Base-by-base conservation (phyloP, 2,888 invertebrate genomes). In the Listrodromus nycthemerus region DNA sequence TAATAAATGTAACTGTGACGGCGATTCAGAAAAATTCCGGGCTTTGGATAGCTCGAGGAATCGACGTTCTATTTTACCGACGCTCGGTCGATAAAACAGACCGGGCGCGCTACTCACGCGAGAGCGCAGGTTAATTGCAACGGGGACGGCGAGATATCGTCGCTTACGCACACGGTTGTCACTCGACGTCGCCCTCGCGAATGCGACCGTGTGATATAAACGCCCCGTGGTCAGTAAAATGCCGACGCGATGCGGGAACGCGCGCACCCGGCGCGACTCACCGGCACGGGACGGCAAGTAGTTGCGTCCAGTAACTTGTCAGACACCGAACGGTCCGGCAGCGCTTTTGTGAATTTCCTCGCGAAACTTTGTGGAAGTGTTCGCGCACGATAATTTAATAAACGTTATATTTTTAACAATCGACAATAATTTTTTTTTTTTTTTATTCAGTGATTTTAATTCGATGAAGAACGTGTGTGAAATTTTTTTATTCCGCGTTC, bases 281-380 rank as follows among this genome's bases (percentile, higher is more conserved):
- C 84, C 77, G 74, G 78, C 65, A 50, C 52, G 50, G 65, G 24
- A 55, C 58, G 61, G 41, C 70, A 74, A 81, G 81, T 78, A 58
- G 81, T 75, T 70, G 75, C 78, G 75, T 84, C 75, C 79, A 84
- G 84, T 84, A 50, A 61, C 84, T 50, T 71, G 74, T 79, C 81
- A 55, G 81, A 79, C 84, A 75, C 52, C 75, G 58, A 71, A 71
- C 41, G 45, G 79, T 84, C 74, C 65, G 66, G 41, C n/a, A 75
- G 50, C 84, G 78, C 71, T 52, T 71, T 78, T 30, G 24, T 21
- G 8, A 55, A 2, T 55, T 55, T 0, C 24, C 24, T 10, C 55
- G 55, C 13, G 41, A 3, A 10, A 13, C 2, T 13, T 3, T 41
- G 0, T 8, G 13, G 41, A 2, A 2, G 13, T 4, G 13, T 41